These are phyloP conservation scores for Escarpia spicata DNA, from an alignment of 2,888 invertebrate genomes.

Conservation along the genomic window DNA sequence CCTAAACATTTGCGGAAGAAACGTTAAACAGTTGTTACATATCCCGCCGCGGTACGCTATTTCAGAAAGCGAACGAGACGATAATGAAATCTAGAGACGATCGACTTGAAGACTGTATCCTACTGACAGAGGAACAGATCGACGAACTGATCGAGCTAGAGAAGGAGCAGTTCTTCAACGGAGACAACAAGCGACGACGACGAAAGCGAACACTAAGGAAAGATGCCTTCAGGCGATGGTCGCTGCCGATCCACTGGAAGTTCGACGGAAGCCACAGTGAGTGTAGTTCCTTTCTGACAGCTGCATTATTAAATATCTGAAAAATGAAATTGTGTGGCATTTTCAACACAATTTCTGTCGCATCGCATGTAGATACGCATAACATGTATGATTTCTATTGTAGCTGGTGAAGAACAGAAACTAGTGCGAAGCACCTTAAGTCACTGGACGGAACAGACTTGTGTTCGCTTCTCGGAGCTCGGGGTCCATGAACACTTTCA, in stretches of 20 bases:
- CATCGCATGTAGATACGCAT: background rate
- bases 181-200: background rate
- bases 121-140: conserved; percentile 21
- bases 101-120: conserved; percentile 18
- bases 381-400: background rate
- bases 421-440: conserved; percentile 14
- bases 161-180: background rate
- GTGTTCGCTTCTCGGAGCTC: conserved; percentile 32
- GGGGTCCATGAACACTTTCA: background rate
- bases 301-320: too few species aligned
- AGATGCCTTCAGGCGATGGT: background rate
- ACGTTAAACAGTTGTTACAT: too few species aligned
- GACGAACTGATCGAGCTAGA: conserved; percentile 13
- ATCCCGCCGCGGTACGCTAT: background rate
- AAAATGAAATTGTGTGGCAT: too few species aligned
- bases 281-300: background rate
- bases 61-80: background rate
- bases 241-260: conserved; percentile 22
- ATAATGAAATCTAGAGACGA: background rate
- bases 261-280: conserved; percentile 21
- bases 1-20: too few species aligned
- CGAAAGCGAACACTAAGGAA: background rate
- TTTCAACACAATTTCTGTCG: too few species aligned
- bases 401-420: background rate
- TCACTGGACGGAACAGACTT: conserved; percentile 35